These are phyloP conservation scores for Chiroxiphia lanceolata DNA, from an alignment of 2,797 vertebrate species.

Conservation along the genomic window DNA sequence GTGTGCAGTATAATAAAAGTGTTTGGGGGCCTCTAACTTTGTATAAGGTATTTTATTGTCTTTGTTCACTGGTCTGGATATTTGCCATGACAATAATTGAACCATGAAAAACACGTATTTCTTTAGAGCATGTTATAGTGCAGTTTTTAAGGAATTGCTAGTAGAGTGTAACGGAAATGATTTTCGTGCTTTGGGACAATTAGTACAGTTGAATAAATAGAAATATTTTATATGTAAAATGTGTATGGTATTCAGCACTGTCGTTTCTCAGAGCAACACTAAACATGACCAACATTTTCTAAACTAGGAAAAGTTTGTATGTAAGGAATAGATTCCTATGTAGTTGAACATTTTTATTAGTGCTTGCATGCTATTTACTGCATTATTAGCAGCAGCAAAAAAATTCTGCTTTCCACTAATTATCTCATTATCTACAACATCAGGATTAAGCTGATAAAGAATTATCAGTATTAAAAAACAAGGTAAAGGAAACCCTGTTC, in stretches of 20 bases:
- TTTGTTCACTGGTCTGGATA: slow-evolving; percentile 68
- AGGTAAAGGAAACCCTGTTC: background rate
- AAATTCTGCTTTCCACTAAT: background rate
- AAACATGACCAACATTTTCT: background rate
- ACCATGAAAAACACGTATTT: slow-evolving; percentile 50
- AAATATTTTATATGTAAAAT: slow-evolving; percentile 1
- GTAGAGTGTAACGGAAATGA: slow-evolving; percentile 14
- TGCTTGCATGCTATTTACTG: background rate
- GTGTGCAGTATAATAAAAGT: slow-evolving; percentile 69
- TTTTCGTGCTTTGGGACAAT: slow-evolving; percentile 35
- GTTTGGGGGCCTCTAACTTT: slow-evolving; percentile 59
- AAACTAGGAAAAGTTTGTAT: background rate
- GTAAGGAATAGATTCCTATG: background rate
- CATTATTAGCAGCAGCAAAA: background rate
- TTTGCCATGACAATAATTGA: slow-evolving; percentile 70
- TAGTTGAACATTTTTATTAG: background rate
- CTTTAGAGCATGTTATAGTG: slow-evolving; percentile 45
- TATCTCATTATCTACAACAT: background rate
- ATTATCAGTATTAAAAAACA: background rate
- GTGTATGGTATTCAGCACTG: background rate
- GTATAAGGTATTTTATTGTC: slow-evolving; percentile 66
- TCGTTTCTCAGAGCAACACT: background rate
- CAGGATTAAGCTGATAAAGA: background rate
- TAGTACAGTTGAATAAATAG: slow-evolving; percentile 35
- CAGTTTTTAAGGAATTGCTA: background rate